These are phyloP conservation scores for Proteles cristata DNA, from an alignment of 2,113 vertebrate genomes.

Conservation along the genomic window DNA sequence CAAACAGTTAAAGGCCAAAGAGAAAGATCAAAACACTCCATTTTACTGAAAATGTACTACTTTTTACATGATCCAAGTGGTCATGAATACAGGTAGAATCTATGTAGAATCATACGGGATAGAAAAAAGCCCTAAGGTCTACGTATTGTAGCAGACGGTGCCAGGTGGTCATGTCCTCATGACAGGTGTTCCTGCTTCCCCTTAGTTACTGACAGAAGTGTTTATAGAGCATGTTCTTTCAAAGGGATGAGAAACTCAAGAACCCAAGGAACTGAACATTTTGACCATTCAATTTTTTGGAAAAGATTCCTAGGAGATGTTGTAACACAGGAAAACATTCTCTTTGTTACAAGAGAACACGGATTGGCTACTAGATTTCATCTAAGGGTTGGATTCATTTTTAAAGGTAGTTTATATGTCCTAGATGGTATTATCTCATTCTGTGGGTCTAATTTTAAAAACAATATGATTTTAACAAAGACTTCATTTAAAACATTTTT, in stretches of 20 bases:
- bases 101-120: background rate
- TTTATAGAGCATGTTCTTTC: background rate
- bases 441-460: background rate
- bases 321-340: background rate
- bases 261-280: background rate
- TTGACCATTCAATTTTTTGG: background rate
- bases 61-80: constrained; percentile 6
- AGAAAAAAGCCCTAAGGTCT: background rate
- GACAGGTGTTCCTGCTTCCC: background rate
- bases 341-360: background rate
- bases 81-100: background rate
- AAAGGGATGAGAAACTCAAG: background rate
- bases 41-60: constrained; percentile 25
- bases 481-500: background rate
- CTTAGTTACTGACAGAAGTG: background rate
- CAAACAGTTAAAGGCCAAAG: constrained; percentile 1
- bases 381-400: background rate
- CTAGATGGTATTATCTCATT: background rate
- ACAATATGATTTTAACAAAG: background rate
- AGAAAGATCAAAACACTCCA: constrained; percentile 31
- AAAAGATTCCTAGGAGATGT: background rate
- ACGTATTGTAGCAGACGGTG: background rate
- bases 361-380: background rate
- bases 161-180: background rate
- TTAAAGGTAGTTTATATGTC: constrained; percentile 19